Conservation (phyloP, 2,797 vertebrate genomes). For the Manis javanica region DNA sequence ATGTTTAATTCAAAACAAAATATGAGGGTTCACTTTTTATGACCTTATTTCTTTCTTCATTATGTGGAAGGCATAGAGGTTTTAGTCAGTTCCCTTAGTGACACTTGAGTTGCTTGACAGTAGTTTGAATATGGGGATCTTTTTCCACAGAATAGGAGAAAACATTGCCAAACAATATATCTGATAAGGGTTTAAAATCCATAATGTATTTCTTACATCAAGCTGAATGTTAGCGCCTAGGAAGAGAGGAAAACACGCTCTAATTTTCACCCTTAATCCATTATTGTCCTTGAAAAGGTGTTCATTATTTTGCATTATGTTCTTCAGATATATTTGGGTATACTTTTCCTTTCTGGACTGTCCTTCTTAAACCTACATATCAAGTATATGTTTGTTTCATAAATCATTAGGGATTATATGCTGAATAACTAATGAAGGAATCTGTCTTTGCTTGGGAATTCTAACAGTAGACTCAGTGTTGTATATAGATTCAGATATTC, state of each 20-base stretch:
- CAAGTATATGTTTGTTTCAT: too few relatives aligned
- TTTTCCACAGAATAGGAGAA: not conserved
- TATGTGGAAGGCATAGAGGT: not conserved
- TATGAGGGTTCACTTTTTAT: not conserved
- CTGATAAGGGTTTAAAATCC: too few relatives aligned
- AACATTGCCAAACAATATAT: not conserved
- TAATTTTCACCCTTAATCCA: too few relatives aligned
- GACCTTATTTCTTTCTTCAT: not conserved
- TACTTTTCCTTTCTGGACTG: not conserved
- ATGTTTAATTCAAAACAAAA: too few relatives aligned
- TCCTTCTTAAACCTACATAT: not conserved
- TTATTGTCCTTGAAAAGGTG: too few relatives aligned
- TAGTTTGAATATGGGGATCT: not conserved
- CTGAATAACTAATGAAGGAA: not conserved
- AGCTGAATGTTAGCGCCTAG: too few relatives aligned
- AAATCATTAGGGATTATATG: too few relatives aligned
- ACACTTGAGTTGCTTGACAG: not conserved
- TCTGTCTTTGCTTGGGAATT: not conserved
- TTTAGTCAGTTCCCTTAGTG: not conserved
- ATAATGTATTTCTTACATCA: too few relatives aligned
- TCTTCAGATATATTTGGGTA: not conserved
- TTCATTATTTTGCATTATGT: not conserved
- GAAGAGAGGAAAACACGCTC: too few relatives aligned
- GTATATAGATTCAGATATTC: not conserved
- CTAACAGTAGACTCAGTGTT: not conserved